Percentiles rank a stretch among this genome's conserved stretches.
phyloP scores from a whole-genome alignment of 2,888 invertebrate genomes.

The Hedychridium roseum region DNA sequence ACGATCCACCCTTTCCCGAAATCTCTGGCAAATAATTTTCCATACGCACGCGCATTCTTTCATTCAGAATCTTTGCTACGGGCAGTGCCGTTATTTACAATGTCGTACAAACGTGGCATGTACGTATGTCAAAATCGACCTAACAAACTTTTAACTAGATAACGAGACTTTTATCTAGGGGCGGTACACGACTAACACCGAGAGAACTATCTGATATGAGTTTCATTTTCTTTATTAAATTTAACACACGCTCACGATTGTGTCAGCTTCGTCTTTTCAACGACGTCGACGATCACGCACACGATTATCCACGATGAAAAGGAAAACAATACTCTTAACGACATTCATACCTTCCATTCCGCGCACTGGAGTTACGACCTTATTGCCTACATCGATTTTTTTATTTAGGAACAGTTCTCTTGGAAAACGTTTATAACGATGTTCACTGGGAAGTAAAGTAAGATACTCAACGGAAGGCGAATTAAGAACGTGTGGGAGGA shows the following conservation, averaged over 20 bases:
- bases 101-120: slow-evolving; percentile 62
- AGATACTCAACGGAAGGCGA: slow-evolving; percentile 1
- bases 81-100: slow-evolving; percentile 63
- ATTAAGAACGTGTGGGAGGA: slow-evolving; percentile 12
- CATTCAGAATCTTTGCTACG: slow-evolving; percentile 37
- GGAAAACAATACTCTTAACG: slow-evolving; percentile 11
- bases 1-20: too few relatives aligned
- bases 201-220: slow-evolving; percentile 64
- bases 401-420: slow-evolving; percentile 62
- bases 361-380: slow-evolving; percentile 47
- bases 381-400: slow-evolving; percentile 58
- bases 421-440: slow-evolving; percentile 43
- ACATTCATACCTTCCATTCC: slow-evolving; percentile 11
- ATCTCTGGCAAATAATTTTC: too few relatives aligned
- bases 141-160: slow-evolving; percentile 62
- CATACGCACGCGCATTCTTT: too few relatives aligned
- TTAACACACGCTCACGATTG: too few relatives aligned
- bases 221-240: slow-evolving; percentile 47
- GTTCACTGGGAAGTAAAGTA: slow-evolving; percentile 27
- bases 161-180: slow-evolving; percentile 61
- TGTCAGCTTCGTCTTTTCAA: slow-evolving; percentile 21
- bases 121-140: slow-evolving; percentile 59
- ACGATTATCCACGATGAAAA: slow-evolving; percentile 17
- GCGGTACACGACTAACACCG: slow-evolving; percentile 63
- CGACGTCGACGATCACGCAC: too few relatives aligned